Base-by-base conservation (phyloP, 2,113 vertebrate genomes). In the Tricholaema leucomelas region DNA sequence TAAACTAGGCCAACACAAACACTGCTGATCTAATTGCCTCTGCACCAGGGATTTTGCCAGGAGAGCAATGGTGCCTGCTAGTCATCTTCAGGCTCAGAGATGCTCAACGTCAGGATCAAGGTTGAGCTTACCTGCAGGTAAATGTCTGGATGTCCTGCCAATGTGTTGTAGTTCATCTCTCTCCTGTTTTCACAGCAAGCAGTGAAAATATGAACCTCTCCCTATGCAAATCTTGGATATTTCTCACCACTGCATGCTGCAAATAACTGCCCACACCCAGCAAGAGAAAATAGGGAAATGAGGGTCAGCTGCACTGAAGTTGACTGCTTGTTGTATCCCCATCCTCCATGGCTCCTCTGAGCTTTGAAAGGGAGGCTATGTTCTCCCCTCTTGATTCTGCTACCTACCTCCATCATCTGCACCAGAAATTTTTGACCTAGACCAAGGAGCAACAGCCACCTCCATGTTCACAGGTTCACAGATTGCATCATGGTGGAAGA, bases 291-390 rank as follows among this genome's bases (percentile, higher is more conserved):
- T 2, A 79, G 8, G 28, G 2, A 48, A 15, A 35, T 12, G 10
- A 25, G 23, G 25, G 4, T 23, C 46, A 77, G 56, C 27, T 77
- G 21, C 6, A 55, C 67, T n/a, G 18, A 69, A 48, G 9, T 6
- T n/a, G 25, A 6, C 15, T 82, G 2, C 6, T 70, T 55, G 4
- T 30, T 44, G 64, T n/a, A 76, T 12, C 48, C 11, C 19, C 40
- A 31, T 31, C 56, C 56, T 5, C 1, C 28, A 33, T 0, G 0
- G 4, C 54, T 61, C 27, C 1, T 0, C 24, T 21, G 14, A 38
- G 38, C 12, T 74, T 86, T 66, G 56, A 10, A 55, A 71, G 63
- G 13, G 28, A 15, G 28, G 21, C 5, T 23, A 0, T 1, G 1
- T 35, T 56, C 9, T 7, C 23, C 28, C 7, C 9, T 15, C 20